These are phyloP conservation scores for Asteroscopus sphinx DNA, from an alignment of 2,888 invertebrate genomes.

Conservation along the genomic window DNA sequence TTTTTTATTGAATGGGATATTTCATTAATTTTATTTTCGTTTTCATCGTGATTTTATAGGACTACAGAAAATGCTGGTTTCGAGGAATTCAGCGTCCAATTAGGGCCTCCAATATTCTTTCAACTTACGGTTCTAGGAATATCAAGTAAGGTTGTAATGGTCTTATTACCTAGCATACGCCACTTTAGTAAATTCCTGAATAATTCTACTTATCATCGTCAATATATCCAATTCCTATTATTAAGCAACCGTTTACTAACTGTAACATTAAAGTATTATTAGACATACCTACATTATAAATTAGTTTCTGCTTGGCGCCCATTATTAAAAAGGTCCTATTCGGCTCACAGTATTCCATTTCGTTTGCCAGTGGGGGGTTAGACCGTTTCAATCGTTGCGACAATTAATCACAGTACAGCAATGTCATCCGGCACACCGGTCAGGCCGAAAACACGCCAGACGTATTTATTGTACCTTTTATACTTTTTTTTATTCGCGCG, in stretches of 20 bases:
- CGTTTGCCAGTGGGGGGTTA: conserved; percentile 87
- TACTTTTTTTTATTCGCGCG: conserved; percentile 53
- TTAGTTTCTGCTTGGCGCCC: conserved; percentile 80
- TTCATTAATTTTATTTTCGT: conserved; percentile 11
- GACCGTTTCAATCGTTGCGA: conserved; percentile 84
- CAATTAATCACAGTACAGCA: conserved; percentile 89
- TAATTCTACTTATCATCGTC: conserved; percentile 28
- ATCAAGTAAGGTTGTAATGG: not conserved
- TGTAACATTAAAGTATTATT: conserved; percentile 63
- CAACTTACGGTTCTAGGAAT: not conserved
- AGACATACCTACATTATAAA: conserved; percentile 72
- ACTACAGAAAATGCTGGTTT: not conserved
- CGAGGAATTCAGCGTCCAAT: conserved; percentile 14
- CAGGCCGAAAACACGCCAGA: conserved; percentile 75
- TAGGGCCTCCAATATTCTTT: conserved; percentile 5
- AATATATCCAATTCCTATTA: conserved; percentile 36
- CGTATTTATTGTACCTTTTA: conserved; percentile 76
- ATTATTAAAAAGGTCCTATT: conserved; percentile 84
- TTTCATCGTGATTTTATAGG: conserved; percentile 1
- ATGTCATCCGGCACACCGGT: conserved; percentile 84
- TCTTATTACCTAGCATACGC: not conserved
- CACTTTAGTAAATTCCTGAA: not conserved
- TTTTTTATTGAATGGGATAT: conserved; percentile 8
- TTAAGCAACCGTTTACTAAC: conserved; percentile 53
- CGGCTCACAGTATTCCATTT: conserved; percentile 86